Base-by-base conservation (phyloP, 2,113 vertebrate genomes). In the Halcyon senegalensis region DNA sequence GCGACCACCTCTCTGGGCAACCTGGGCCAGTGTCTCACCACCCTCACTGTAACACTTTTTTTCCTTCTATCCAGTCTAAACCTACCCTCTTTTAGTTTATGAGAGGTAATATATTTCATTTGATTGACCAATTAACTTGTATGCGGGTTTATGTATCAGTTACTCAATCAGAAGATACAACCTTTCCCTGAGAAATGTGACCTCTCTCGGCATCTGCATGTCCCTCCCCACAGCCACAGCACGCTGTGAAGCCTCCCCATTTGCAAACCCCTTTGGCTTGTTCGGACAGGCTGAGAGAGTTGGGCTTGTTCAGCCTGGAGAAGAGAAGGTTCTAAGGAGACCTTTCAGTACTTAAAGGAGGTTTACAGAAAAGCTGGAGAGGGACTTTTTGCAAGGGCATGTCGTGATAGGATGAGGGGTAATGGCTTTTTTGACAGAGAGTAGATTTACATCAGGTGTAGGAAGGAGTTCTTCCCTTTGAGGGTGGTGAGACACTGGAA, bases 191-290 rank as follows among this genome's bases (percentile, higher is more conserved):
- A 46, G 20, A 63, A 60, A 41, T 0, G 14, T 8, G 30, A 25
- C 33, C 9, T 35, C 35, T 12, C 51, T 35, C 9, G 4, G 17
- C 7, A 16, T 4, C 8, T 17, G 13, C 17, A 27, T 1, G 16
- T 23, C 10, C 17, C 19, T 46, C 19, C 46, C 46, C 46, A 46
- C 20, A 20, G 46, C 6, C 14, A 56, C 24, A 35, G 41, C 43
- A 10, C 0, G 3, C 28, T 1, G 10, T 5, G 37, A 51, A 3
- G 24, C 70, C 33, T 14, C 16, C 24, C 6, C 5, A 2, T 4
- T 25, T 9, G 8, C 59, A 55, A 27, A 3, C 14, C 21, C 17
- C 17, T 37, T 23, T 5, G 53, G 21, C 37, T 41, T 4, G 11
- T n/a, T 25, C 17, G 31, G 55, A 31, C 30, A 56, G 56, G 31